Evolutionary conservation across 2,888 invertebrate genomes (phyloP).

Genomic region (Lucinisca nassula): DNA sequence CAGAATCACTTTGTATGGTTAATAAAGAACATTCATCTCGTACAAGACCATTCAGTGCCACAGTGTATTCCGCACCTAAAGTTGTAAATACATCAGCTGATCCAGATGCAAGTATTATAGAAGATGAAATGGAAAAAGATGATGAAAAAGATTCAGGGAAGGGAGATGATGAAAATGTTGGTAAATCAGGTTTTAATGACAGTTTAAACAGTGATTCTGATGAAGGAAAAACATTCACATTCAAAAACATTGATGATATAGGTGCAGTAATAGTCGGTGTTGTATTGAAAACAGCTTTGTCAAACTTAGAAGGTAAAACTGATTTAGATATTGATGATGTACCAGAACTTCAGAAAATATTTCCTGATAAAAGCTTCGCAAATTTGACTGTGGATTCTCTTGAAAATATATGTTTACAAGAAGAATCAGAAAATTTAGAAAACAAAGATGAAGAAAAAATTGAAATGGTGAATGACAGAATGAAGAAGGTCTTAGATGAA

Average conservation of each 20-base stretch:
- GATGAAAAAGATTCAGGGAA: slow-evolving; percentile 68
- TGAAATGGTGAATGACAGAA: slow-evolving; percentile 47
- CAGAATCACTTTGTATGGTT: slow-evolving; percentile 77
- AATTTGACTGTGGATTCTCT: slow-evolving; percentile 77
- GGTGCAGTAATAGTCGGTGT: slow-evolving; percentile 83
- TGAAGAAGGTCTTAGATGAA: slow-evolving; percentile 72
- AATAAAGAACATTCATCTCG: slow-evolving; percentile 60
- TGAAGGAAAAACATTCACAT: slow-evolving; percentile 66
- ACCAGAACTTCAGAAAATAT: slow-evolving; percentile 69
- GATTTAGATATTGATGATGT: slow-evolving; percentile 70
- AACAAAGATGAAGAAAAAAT: slow-evolving; percentile 41
- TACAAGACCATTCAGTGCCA: slow-evolving; percentile 62
- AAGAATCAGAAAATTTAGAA: slow-evolving; percentile 48
- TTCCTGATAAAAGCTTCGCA: slow-evolving; percentile 66
- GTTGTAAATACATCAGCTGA: slow-evolving; percentile 50
- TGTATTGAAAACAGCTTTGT: slow-evolving; percentile 80
- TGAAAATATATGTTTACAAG: slow-evolving; percentile 69
- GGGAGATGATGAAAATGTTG: slow-evolving; percentile 69
- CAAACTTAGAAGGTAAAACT: slow-evolving; percentile 72
- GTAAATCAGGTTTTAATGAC: slow-evolving; percentile 47
- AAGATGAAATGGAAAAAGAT: slow-evolving; percentile 63
- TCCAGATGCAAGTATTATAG: slow-evolving; percentile 55
- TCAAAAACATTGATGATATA: slow-evolving; percentile 81
- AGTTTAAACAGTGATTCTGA: slow-evolving; percentile 55
- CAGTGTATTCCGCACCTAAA: slow-evolving; percentile 75